Evolutionary conservation across 2,797 vertebrate species (phyloP).

Genomic region (Thaleichthys pacificus): DNA sequence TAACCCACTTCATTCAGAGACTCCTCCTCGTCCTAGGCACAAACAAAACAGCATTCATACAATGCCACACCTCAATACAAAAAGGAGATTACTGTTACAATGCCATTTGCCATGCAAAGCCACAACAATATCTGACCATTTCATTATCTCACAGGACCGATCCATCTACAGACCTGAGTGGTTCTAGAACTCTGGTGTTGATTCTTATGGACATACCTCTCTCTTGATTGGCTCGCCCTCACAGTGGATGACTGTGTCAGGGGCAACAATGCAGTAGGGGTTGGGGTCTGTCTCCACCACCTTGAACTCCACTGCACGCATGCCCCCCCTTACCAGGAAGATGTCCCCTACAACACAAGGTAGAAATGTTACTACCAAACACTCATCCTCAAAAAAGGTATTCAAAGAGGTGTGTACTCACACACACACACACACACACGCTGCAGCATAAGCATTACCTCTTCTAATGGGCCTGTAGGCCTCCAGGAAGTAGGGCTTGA

Average conservation of each 20-base stretch:
- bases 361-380: no score
- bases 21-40: constrained; percentile 85
- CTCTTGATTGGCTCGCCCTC: constrained; percentile 89
- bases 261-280: constrained; percentile 88
- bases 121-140: background rate
- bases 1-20: constrained; percentile 89
- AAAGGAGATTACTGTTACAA: background rate
- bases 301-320: constrained; percentile 91
- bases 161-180: background rate
- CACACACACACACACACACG: background rate
- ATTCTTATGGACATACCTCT: constrained; percentile 70
- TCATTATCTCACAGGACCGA: background rate
- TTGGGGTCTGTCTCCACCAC: constrained; percentile 90
- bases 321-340: constrained; percentile 87
- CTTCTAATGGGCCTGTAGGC: constrained; percentile 88
- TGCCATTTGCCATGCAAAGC: no score
- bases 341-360: constrained; percentile 77
- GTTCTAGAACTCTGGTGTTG: background rate
- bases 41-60: background rate
- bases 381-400: no score
- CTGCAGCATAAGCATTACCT: constrained; percentile 68
- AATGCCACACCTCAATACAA: background rate
- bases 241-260: constrained; percentile 89
- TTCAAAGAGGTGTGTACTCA: background rate
- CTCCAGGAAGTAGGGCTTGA: constrained; percentile 89